Evolutionary conservation across 2,888 invertebrate species (phyloP), one percentile per base, ranked within the genome.

Genomic region (Drosophila mimica): DNA sequence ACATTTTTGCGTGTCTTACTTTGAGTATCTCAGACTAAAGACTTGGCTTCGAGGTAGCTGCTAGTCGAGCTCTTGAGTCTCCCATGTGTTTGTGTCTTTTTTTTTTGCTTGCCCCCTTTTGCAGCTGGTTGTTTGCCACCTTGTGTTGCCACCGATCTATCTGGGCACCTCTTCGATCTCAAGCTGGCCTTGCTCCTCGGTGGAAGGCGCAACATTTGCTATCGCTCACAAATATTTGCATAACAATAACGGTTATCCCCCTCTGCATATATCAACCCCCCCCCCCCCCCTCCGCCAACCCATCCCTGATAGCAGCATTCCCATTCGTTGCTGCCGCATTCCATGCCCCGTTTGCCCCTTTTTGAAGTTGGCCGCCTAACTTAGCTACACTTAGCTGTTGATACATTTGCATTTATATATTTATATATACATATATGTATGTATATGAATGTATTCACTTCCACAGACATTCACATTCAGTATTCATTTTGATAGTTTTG

Each of bases 141-240:
- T 40, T n/a, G 40, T 40, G 9, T 46, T 46, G 46, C 46, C 46
- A 46, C 20, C 46, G 20, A 46, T 46, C 46, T 46, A 4, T 4
- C 46, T 46, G 20, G 20, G 46, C 46, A 46, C 2, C 46, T 25
- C 8, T 20, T 46, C 46, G 46, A 25, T 46, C 20, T 3, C 36
- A 30, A 28, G 25, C 20, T 69, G 64, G 59, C 64, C 57, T 75
- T 63, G 74, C 59, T 48, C 49, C 34, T 46, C 62, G 17, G 48
- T 74, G 74, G 67, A 67, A 40, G 48, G 70, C 58, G 57, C 78
- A 64, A 65, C 75, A 13, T 20, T 49, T 9, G 75, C 74, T 74
- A 74, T 75, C 76, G 70, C 38, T 25, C 53, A 30, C 61, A 67
- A 76, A 74, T 76, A 76, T 76, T 77, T 76, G 76, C 79, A 78